Evolutionary conservation across 1,140 invertebrate species (phyloP).

Genomic region (Orchesella cincta): DNA sequence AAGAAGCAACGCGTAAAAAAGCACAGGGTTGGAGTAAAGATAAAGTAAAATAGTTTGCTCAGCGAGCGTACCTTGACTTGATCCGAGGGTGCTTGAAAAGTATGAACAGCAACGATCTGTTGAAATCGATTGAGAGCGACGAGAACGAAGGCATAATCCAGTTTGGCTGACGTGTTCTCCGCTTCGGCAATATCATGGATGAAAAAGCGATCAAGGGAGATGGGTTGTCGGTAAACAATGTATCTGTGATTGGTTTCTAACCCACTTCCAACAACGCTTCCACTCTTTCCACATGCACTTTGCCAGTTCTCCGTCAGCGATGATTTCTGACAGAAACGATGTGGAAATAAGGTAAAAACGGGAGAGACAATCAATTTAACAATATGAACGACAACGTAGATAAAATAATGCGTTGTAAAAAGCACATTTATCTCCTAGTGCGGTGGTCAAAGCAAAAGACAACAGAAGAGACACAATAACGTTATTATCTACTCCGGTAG

Average conservation of each 20-base stretch:
- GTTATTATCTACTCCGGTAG: too few relatives aligned
- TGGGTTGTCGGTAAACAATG: constrained; percentile 68
- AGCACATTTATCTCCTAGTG: too few relatives aligned
- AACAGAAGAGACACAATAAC: too few relatives aligned
- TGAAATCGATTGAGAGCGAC: constrained; percentile 66
- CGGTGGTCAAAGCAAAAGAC: too few relatives aligned
- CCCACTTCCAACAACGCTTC: constrained; percentile 53
- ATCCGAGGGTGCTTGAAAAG: constrained; percentile 62
- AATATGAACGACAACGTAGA: too few relatives aligned
- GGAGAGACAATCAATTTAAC: too few relatives aligned
- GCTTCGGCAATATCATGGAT: constrained; percentile 66
- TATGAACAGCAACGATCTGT: constrained; percentile 63
- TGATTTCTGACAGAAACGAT: constrained; percentile 59
- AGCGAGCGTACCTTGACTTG: constrained; percentile 59
- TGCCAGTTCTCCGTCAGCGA: constrained; percentile 61
- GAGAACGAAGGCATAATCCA: constrained; percentile 64
- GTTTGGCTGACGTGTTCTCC: constrained; percentile 61
- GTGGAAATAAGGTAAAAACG: too few relatives aligned
- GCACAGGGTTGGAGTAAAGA: not conserved
- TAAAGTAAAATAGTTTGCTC: not conserved
- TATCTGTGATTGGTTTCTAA: constrained; percentile 60
- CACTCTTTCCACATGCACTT: constrained; percentile 55
- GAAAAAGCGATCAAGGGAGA: constrained; percentile 68
- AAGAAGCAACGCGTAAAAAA: not conserved
- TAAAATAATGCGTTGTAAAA: too few relatives aligned